Evolutionary conservation across 2,888 invertebrate species (phyloP), one percentile per base, ranked within the genome.

Genomic region (Pegoplata infirma): DNA sequence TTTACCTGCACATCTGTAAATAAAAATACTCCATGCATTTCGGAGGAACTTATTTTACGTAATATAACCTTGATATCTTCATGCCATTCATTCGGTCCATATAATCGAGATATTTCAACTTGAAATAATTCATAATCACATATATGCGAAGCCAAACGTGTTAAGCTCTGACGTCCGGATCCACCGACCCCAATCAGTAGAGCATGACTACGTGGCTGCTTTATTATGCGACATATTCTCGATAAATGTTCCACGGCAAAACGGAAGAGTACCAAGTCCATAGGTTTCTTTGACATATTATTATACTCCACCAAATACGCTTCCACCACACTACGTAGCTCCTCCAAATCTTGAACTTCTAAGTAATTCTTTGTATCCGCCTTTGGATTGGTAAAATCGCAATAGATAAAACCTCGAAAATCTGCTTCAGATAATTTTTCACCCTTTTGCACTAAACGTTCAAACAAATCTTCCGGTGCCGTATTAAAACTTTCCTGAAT

Each of bases 241-340:
- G 97, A 97, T 84, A 98, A 92, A 91, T 98, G 98, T 90, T 98
- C 98, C 82, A 98, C 93, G 0, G 97, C 98, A 90, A 97, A 98
- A 87, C 97, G 96, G 89, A 97, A 97, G 36, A 98, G 90, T 2
- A 98, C 98, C 67, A 98, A 91, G 89, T 97, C 95, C 98, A 98
- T 98, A 0, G 98, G 98, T 86, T 97, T 98, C 89, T 97, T 98
- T 8, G 96, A 95, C 96, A 98, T 96, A 82, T 96, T 96, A 88
- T 98, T 98, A 87, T 94, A 98, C 87, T 98, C 98, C 0, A 94
- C 93, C 12, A 98, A 91, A 90, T 96, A 97, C 0, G 94, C 94
- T 83, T 98, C 97, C 0, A 97, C 97, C 5, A 97, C 95, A 0
- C 92, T 90, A 73, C 94, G 93, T 69, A 98, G 90, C 81, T 94